phyloP scores from a whole-genome alignment of 2,888 invertebrate species.

The Sympetrum striolatum region DNA sequence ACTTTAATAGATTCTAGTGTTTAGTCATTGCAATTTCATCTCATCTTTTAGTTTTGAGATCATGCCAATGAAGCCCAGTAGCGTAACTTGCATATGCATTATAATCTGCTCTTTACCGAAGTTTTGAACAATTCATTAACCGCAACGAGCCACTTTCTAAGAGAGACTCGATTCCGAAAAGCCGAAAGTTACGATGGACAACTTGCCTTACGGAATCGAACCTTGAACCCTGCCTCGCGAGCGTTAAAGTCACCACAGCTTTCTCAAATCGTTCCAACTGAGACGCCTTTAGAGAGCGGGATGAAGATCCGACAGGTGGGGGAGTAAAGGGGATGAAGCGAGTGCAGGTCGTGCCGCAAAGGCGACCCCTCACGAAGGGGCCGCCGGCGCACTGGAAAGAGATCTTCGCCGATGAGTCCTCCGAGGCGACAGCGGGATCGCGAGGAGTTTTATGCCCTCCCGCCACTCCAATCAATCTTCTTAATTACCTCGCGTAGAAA shows the following conservation, averaged over 20 bases:
- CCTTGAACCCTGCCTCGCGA: neutral
- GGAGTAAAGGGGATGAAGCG: neutral
- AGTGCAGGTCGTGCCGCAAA: neutral
- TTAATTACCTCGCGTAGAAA: conserved; percentile 19
- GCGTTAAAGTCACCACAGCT: neutral
- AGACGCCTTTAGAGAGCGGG: neutral
- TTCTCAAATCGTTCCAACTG: neutral
- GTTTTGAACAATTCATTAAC: too few relatives aligned
- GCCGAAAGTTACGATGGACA: too few relatives aligned
- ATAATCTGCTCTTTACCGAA: too few relatives aligned
- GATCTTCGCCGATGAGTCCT: conserved; percentile 4
- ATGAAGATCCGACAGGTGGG: neutral
- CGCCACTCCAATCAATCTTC: conserved; percentile 9
- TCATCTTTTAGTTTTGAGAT: too few relatives aligned
- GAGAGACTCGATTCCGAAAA: too few relatives aligned
- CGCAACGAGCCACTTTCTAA: too few relatives aligned
- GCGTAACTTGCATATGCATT: too few relatives aligned
- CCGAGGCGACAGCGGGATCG: neutral
- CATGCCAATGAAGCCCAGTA: too few relatives aligned
- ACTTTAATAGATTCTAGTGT: too few relatives aligned
- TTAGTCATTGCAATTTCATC: too few relatives aligned
- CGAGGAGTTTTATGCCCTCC: neutral
- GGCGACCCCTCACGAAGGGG: neutral
- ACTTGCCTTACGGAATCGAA: too few relatives aligned
- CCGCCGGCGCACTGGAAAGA: neutral